phyloP scores from a whole-genome alignment of 2,888 invertebrate species.

The Chironomus tentans region DNA sequence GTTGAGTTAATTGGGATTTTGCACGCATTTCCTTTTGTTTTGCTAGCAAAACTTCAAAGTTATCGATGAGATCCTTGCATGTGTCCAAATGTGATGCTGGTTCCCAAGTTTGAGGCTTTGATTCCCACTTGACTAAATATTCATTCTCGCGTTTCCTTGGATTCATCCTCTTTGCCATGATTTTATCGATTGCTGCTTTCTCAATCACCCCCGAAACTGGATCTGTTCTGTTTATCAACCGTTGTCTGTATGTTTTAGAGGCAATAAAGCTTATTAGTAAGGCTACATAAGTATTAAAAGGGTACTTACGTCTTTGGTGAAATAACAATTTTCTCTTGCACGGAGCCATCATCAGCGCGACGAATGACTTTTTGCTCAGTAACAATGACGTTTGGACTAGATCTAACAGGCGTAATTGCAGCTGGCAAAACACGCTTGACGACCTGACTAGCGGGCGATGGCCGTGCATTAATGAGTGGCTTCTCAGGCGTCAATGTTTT shows the following conservation, averaged over 20 bases:
- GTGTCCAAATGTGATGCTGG: constrained; percentile 65
- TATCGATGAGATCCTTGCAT: constrained; percentile 66
- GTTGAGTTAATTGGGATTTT: constrained; percentile 40
- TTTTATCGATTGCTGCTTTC: constrained; percentile 72
- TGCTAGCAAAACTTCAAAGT: constrained; percentile 70
- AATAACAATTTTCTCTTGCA: constrained; percentile 11
- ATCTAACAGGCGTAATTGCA: neutral
- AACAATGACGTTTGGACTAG: neutral
- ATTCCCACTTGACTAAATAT: constrained; percentile 80
- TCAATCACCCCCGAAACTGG: constrained; percentile 37
- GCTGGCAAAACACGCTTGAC: neutral
- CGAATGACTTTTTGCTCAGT: constrained; percentile 20
- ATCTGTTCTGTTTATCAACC: constrained; percentile 17
- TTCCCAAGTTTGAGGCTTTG: constrained; percentile 77
- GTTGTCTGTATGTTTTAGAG: neutral
- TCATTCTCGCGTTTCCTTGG: constrained; percentile 67
- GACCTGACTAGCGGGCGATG: neutral
- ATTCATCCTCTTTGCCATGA: constrained; percentile 74
- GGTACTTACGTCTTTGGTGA: constrained; percentile 16
- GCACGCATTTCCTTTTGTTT: constrained; percentile 65
- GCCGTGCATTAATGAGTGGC: neutral
- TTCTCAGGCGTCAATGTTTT: constrained; percentile 39
- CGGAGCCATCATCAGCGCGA: constrained; percentile 1
- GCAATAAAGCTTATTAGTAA: no score
- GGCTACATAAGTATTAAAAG: neutral